phyloP scores from a whole-genome alignment of 2,888 invertebrate species.

The Drosophila nigricruria region DNA sequence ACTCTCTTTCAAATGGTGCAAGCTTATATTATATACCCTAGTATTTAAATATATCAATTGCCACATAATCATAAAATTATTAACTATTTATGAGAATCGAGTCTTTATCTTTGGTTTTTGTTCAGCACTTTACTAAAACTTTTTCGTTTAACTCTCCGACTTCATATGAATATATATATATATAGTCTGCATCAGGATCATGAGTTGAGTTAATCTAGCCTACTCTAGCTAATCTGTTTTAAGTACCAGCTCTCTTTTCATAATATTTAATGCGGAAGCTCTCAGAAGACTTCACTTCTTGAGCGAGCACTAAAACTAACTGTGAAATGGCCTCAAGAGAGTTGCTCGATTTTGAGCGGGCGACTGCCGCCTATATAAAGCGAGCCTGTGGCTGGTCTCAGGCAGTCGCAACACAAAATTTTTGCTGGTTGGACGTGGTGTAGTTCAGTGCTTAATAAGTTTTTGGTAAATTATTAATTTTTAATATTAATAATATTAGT shows the following conservation, averaged over 20 bases:
- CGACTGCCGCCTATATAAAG: neutral
- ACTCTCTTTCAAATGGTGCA: constrained; percentile 49
- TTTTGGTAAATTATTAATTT: neutral
- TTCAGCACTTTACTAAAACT: neutral
- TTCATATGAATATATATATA: neutral
- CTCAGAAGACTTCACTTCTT: neutral
- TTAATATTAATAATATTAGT: neutral
- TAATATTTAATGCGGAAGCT: neutral
- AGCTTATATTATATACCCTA: constrained; percentile 40
- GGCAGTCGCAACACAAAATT: neutral
- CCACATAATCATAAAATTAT: constrained; percentile 19
- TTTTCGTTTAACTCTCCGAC: neutral
- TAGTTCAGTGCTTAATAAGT: no score
- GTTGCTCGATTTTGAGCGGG: neutral
- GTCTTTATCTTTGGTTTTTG: neutral
- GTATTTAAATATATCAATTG: constrained; percentile 30
- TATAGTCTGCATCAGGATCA: neutral
- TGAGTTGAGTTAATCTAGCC: no score
- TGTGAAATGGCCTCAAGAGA: neutral
- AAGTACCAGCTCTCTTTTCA: neutral
- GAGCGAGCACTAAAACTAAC: neutral
- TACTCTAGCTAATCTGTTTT: no score
- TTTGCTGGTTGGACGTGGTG: neutral
- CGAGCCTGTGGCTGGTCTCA: neutral
- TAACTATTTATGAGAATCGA: constrained; percentile 5